Conservation (phyloP, 2,113 vertebrate species). For the Andinoacara biseriatus region DNA sequence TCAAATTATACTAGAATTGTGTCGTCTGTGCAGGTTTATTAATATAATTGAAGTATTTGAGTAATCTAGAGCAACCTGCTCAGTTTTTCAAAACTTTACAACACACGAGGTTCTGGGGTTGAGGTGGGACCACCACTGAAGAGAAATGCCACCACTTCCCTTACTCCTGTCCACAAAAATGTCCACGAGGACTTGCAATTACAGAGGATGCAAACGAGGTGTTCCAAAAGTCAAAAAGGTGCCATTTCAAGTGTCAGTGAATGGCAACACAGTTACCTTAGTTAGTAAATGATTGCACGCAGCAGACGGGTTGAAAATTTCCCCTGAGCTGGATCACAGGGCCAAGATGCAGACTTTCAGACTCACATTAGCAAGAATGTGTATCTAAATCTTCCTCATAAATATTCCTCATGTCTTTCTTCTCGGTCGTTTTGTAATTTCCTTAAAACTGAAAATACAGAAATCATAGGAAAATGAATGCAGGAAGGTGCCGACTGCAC, state of each 20-base stretch:
- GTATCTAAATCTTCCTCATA: background rate
- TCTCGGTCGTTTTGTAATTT: background rate
- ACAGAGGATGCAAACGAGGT: conserved; percentile 58
- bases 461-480: background rate
- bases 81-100: conserved; percentile 19
- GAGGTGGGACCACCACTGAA: conserved; percentile 69
- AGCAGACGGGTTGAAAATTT: conserved; percentile 12
- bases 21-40: background rate
- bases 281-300: conserved; percentile 13
- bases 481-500: conserved; percentile 47
- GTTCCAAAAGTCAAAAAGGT: background rate
- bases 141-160: conserved; percentile 68
- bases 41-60: background rate
- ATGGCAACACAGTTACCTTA: background rate
- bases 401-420: background rate
- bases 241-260: conserved; percentile 2
- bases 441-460: conserved; percentile 13
- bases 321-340: background rate
- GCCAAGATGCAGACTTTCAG: background rate
- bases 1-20: background rate
- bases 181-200: conserved; percentile 54
- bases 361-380: background rate
- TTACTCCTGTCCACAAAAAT: conserved; percentile 63
- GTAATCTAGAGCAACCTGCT: background rate
- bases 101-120: conserved; percentile 21